These are phyloP conservation scores for Leuciscus idus DNA, from an alignment of 2,113 vertebrate species.

Conservation along the genomic window DNA sequence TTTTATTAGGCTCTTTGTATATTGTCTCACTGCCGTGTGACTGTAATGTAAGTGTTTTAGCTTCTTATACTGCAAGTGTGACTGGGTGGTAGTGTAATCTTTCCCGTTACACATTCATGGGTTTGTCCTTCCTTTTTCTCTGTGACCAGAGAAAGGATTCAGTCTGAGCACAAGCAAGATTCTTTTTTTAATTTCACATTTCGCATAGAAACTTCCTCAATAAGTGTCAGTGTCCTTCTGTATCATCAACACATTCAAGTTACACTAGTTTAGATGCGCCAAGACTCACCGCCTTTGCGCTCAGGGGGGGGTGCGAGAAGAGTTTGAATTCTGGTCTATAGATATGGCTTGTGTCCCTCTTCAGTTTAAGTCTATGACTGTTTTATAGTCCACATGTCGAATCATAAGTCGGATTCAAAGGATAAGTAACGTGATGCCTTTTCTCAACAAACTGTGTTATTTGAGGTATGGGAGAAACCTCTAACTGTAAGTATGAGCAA, in stretches of 20 bases:
- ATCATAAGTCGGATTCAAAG: neutral
- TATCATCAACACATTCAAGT: neutral
- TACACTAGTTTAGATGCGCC: neutral
- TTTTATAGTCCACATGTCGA: neutral
- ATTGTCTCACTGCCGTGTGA: neutral
- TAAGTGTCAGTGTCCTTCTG: neutral
- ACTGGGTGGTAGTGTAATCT: neutral
- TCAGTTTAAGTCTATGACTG: neutral
- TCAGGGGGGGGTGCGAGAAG: neutral
- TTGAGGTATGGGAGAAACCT: neutral
- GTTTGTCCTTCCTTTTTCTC: constrained; percentile 4
- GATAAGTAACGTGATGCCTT: neutral
- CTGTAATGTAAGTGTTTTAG: neutral
- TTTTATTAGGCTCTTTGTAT: neutral
- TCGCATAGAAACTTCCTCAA: neutral
- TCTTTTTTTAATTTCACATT: neutral
- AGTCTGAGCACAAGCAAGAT: neutral
- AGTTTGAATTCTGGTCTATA: neutral
- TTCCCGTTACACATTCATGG: neutral
- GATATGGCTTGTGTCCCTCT: neutral
- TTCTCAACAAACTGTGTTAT: neutral
- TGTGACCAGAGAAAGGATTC: neutral
- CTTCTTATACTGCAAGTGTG: neutral
- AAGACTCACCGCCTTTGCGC: neutral
- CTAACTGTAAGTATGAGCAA: neutral